phyloP scores from a whole-genome alignment of 2,888 invertebrate genomes.

The Rhogogaster chlorosoma region DNA sequence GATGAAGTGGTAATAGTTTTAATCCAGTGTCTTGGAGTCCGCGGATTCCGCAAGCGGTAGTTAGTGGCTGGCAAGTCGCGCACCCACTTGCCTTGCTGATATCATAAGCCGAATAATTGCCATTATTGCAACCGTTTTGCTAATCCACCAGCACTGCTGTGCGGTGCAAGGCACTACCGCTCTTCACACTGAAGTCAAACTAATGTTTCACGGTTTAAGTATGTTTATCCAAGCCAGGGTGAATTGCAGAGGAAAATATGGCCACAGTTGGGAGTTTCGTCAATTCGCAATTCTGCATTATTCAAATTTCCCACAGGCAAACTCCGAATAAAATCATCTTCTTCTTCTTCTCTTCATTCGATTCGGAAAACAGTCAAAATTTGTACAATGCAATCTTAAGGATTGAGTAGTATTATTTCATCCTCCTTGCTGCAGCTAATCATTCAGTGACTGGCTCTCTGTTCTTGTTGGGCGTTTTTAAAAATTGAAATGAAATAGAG shows the following conservation, averaged over 20 bases:
- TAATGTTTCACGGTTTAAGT: slow-evolving; percentile 47
- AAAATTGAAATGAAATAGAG: slow-evolving; percentile 5
- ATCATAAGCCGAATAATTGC: slow-evolving; percentile 78
- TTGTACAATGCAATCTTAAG: background rate
- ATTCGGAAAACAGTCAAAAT: background rate
- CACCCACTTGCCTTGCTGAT: slow-evolving; percentile 76
- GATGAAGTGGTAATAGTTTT: slow-evolving; percentile 76
- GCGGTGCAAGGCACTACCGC: slow-evolving; percentile 11
- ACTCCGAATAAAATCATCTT: background rate
- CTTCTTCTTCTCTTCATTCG: background rate
- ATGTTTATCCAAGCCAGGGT: slow-evolving; percentile 37
- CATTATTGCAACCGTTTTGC: slow-evolving; percentile 77
- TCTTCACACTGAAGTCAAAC: slow-evolving; percentile 40
- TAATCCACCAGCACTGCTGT: slow-evolving; percentile 67
- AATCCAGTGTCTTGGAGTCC: slow-evolving; percentile 77
- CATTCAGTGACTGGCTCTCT: background rate
- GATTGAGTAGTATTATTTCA: background rate
- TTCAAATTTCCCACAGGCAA: background rate
- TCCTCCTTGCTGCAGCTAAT: background rate
- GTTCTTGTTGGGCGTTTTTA: background rate
- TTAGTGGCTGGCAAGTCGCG: slow-evolving; percentile 73
- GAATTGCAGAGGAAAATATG: background rate
- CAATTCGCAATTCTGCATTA: slow-evolving; percentile 2
- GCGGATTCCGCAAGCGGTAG: slow-evolving; percentile 75
- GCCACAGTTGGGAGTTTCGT: background rate